A percentile compares a stretch with the other conserved stretches of the same genome.
These are phyloP conservation scores for Antheraea mylitta DNA, from an alignment of 1,140 invertebrate species.

Conservation along the genomic window DNA sequence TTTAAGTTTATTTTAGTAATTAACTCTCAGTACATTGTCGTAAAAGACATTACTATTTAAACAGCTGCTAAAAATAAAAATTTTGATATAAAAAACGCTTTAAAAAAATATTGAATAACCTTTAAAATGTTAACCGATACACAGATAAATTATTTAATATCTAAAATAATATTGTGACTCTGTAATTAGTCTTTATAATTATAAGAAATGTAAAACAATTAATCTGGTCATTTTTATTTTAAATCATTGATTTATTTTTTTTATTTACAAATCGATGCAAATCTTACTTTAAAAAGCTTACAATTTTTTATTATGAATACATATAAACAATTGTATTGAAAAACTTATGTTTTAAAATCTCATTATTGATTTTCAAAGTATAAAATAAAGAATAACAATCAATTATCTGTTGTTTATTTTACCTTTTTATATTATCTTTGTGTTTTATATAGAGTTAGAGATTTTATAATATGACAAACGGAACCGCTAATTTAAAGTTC, in stretches of 20 bases:
- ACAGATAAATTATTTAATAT: conserved; percentile 72
- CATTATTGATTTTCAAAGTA: conserved; percentile 73
- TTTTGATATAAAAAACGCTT: conserved; percentile 72
- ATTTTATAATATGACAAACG: background rate
- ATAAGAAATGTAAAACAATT: conserved; percentile 67
- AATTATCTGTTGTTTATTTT: conserved; percentile 37
- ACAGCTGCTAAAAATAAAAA: conserved; percentile 56
- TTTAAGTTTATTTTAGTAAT: conserved; percentile 17
- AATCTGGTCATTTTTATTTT: conserved; percentile 78
- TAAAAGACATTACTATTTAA: conserved; percentile 70
- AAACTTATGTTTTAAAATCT: conserved; percentile 74
- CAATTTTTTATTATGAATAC: conserved; percentile 73
- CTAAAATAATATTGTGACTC: conserved; percentile 70
- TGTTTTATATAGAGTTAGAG: background rate
- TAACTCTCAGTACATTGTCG: conserved; percentile 59
- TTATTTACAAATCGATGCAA: conserved; percentile 67
- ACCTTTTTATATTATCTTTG: background rate
- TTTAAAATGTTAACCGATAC: conserved; percentile 72
- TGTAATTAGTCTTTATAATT: conserved; percentile 70
- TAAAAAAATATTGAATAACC: conserved; percentile 59
- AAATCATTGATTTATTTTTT: conserved; percentile 60
- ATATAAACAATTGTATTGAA: conserved; percentile 53
- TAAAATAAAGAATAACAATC: conserved; percentile 73
- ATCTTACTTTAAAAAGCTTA: conserved; percentile 66
- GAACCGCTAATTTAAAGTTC: too few relatives aligned